A percentile compares a stretch with the other conserved stretches of the same genome.
Conservation (phyloP, 35 echinoderm and acorn worm species). For the Ophioderma brevispina region DNA sequence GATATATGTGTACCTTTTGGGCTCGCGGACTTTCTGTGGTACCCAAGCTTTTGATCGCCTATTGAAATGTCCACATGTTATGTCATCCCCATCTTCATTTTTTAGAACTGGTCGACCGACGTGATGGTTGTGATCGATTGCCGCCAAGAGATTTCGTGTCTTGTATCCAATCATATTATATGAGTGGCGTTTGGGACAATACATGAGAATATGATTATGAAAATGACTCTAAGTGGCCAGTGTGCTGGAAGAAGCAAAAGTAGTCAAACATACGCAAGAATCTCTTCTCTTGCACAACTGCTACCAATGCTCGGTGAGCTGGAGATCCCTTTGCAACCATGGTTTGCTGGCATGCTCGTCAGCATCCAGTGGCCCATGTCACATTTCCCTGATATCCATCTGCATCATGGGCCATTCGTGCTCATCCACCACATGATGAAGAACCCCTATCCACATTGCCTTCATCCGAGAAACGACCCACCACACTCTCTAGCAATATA, state of each 20-base stretch:
- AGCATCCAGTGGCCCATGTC: too few species aligned
- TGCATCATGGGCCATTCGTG: slow-evolving; percentile 32
- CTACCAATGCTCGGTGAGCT: too few species aligned
- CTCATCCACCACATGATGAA: slow-evolving; percentile 51
- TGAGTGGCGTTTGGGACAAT: too few species aligned
- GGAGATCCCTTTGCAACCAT: too few species aligned
- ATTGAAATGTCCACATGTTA: background rate
- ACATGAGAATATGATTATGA: too few species aligned
- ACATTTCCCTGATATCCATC: slow-evolving; percentile 37
- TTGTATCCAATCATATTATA: background rate
- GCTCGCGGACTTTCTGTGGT: too few species aligned
- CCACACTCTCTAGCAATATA: background rate
- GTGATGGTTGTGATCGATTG: background rate
- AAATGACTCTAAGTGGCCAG: too few species aligned
- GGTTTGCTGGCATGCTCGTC: too few species aligned
- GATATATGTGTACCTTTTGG: background rate
- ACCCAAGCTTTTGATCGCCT: background rate
- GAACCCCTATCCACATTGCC: slow-evolving; percentile 18
- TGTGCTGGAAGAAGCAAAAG: too few species aligned
- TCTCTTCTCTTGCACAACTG: too few species aligned
- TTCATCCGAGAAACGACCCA: slow-evolving; percentile 8
- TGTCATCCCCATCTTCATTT: background rate
- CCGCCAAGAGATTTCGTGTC: background rate
- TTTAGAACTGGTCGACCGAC: background rate
- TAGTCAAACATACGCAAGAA: too few species aligned